phyloP scores from a whole-genome alignment of 2,797 vertebrate genomes.

The Chiloscyllium punctatum region DNA sequence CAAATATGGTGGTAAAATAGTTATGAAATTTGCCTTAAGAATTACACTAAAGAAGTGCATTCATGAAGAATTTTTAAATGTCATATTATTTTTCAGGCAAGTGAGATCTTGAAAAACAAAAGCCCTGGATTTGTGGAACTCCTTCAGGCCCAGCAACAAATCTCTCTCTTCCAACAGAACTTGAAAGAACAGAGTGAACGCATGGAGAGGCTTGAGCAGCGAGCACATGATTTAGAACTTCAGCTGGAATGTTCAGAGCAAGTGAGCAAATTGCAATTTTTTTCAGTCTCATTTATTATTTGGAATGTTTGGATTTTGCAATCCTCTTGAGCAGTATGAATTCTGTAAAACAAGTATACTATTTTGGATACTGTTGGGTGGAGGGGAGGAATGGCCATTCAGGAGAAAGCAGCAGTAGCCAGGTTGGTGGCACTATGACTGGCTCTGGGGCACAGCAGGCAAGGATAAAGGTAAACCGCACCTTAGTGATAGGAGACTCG shows the following conservation, averaged over 20 bases:
- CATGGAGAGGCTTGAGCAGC: slow-evolving; percentile 48
- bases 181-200: slow-evolving; percentile 47
- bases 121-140: slow-evolving; percentile 49
- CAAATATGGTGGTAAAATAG: neutral
- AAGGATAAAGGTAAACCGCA: no score
- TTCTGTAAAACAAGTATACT: no score
- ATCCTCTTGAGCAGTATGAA: neutral
- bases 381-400: no score
- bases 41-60: neutral
- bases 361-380: no score
- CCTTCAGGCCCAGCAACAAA: slow-evolving; percentile 46
- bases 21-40: neutral
- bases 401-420: no score
- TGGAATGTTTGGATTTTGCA: no score
- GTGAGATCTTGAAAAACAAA: slow-evolving; percentile 59
- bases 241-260: slow-evolving; percentile 48
- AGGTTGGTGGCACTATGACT: no score
- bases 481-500: no score
- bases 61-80: neutral
- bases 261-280: slow-evolving; percentile 41
- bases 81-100: slow-evolving; percentile 54
- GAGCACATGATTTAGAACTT: slow-evolving; percentile 40
- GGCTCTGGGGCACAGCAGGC: no score
- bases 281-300: no score
- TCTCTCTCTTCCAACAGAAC: slow-evolving; percentile 41